phyloP scores from a whole-genome alignment of 2,888 invertebrate species.

The Rotaria magnacalcarata region DNA sequence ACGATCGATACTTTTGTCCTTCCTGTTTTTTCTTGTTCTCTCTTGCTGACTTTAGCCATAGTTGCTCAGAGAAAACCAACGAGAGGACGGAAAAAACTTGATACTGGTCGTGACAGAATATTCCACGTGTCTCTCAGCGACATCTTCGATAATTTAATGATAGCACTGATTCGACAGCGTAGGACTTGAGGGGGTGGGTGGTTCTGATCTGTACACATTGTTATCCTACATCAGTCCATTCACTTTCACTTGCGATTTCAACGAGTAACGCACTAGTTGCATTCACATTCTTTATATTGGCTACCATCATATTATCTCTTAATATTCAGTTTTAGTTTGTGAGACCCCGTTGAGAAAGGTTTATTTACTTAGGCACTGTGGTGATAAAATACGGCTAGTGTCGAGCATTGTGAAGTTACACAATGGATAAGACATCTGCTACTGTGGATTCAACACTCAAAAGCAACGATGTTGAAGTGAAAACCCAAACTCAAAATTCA shows the following conservation, averaged over 20 bases:
- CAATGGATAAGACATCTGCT: background rate
- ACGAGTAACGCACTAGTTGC: background rate
- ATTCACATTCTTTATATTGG: background rate
- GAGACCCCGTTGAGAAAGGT: background rate
- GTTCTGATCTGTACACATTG: background rate
- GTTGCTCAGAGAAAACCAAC: too few species aligned
- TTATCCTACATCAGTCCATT: background rate
- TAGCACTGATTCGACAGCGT: too few species aligned
- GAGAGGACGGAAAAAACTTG: too few species aligned
- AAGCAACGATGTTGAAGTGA: background rate
- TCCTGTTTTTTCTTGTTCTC: too few species aligned
- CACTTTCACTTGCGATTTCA: background rate
- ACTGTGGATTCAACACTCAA: background rate
- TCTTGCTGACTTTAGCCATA: too few species aligned
- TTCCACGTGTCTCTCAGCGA: too few species aligned
- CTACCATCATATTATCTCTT: background rate
- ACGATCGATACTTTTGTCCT: too few species aligned
- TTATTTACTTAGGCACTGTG: constrained; percentile 6
- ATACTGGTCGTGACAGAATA: too few species aligned
- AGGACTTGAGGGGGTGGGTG: too few species aligned
- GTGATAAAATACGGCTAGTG: background rate
- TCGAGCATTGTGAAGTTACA: background rate
- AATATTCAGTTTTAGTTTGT: background rate
- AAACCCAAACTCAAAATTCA: background rate
- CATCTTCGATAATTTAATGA: too few species aligned